Percentiles rank a stretch among this genome's conserved stretches.
Conservation (phyloP, 2,888 invertebrate species). For the Pristionchus exspectatus region DNA sequence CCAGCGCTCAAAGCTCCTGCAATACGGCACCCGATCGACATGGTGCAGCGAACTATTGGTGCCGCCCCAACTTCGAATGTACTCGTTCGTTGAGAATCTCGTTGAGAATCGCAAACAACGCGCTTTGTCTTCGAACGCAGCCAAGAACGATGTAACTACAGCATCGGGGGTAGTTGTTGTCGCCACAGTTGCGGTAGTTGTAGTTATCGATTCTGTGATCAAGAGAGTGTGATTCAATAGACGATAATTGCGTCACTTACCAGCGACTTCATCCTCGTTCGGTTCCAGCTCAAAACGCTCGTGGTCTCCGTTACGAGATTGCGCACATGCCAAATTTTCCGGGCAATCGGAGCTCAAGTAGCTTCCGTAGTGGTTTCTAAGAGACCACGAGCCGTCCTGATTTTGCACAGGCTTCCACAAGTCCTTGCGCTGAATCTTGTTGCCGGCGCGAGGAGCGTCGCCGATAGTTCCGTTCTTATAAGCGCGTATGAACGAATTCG, state of each 20-base stretch:
- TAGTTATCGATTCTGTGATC: not conserved
- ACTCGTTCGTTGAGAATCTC: not conserved
- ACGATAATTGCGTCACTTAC: no score
- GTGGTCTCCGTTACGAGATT: not conserved
- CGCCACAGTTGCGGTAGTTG: not conserved
- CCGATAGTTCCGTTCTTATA: no score
- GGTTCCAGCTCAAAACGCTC: not conserved
- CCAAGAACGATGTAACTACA: not conserved
- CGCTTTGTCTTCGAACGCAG: not conserved
- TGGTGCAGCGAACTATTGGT: not conserved
- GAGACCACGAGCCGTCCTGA: not conserved
- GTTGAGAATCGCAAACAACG: not conserved
- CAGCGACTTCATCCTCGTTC: no score
- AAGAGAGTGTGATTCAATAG: no score
- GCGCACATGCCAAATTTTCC: not conserved
- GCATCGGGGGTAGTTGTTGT: not conserved
- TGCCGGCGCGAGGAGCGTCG: no score
- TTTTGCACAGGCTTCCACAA: not conserved
- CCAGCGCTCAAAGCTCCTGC: not conserved
- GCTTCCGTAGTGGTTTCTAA: not conserved
- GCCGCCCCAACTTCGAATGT: not conserved
- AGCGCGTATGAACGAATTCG: no score
- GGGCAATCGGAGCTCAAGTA: not conserved
- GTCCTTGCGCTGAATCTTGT: no score
- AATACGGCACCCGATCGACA: not conserved